A percentile compares a stretch with the other conserved stretches of the same genome.
Conservation (phyloP, 2,113 vertebrate species). For the Phaethornis superciliosus region DNA sequence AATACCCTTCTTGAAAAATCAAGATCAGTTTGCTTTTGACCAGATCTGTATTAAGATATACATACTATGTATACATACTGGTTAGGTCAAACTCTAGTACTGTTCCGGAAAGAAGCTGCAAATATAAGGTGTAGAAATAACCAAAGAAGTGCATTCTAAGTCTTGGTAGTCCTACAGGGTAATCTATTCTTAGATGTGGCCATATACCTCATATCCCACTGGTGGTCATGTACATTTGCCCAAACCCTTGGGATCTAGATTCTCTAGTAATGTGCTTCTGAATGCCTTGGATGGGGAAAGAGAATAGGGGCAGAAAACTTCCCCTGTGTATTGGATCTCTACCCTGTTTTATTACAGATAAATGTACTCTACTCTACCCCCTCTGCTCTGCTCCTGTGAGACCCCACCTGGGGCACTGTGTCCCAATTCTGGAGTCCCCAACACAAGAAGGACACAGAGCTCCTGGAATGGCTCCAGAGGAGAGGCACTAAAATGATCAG, state of each 20-base stretch:
- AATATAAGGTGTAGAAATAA: not conserved
- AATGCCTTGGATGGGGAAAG: rapidly evolving
- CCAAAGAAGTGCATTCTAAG: not conserved
- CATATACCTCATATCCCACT: not conserved
- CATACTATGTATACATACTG: not conserved
- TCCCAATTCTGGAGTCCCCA: no score
- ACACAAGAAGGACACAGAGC: no score
- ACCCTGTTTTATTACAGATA: no score
- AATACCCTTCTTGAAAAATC: not conserved
- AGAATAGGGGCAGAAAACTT: not conserved
- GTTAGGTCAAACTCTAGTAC: not conserved
- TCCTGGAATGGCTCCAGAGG: no score
- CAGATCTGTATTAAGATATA: not conserved
- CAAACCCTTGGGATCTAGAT: not conserved
- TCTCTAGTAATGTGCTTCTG: not conserved
- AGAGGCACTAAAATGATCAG: no score
- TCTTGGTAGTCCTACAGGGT: not conserved
- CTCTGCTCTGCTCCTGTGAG: no score
- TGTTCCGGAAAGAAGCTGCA: not conserved
- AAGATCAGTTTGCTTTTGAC: not conserved
- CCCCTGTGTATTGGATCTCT: not conserved
- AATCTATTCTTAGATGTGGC: not conserved
- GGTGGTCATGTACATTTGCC: not conserved
- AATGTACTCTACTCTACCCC: no score
- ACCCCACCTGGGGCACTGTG: no score